These are phyloP conservation scores for Gasterosteus aculeatus DNA, from an alignment of 2,113 vertebrate species.

Conservation along the genomic window DNA sequence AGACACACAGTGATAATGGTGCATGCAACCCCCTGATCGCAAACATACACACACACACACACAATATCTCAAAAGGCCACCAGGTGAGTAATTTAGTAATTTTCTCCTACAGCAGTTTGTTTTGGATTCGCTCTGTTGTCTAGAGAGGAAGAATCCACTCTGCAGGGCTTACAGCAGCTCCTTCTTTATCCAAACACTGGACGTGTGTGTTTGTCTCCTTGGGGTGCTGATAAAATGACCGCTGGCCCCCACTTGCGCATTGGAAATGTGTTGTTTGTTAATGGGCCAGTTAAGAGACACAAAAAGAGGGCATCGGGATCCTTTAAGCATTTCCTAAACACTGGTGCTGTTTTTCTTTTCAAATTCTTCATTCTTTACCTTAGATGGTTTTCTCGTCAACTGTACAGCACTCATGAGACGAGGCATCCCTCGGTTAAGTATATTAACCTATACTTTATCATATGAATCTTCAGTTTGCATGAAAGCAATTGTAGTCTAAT, in stretches of 20 bases:
- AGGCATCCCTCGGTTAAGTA: neutral
- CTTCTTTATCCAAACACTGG: slow-evolving; percentile 65
- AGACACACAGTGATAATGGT: slow-evolving; percentile 22
- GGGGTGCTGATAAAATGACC: slow-evolving; percentile 43
- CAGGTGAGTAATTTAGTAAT: slow-evolving; percentile 44
- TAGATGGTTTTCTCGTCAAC: neutral
- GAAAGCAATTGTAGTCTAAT: neutral
- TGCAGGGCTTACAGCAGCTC: slow-evolving; percentile 56
- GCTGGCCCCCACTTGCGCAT: neutral
- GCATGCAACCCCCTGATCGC: slow-evolving; percentile 9
- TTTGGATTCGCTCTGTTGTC: slow-evolving; percentile 59
- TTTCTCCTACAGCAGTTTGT: slow-evolving; percentile 59
- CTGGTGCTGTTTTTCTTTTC: neutral
- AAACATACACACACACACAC: slow-evolving; percentile 1
- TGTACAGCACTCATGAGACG: neutral
- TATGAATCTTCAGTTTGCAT: neutral
- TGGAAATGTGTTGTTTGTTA: slow-evolving; percentile 38
- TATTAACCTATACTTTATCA: neutral
- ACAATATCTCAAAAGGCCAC: slow-evolving; percentile 39
- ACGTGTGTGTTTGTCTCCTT: slow-evolving; percentile 36
- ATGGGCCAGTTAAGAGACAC: neutral
- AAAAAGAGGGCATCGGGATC: slow-evolving; percentile 7
- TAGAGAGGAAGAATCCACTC: slow-evolving; percentile 74
- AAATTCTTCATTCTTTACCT: neutral
- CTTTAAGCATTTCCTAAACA: neutral